Conservation (phyloP, 1,140 invertebrate species). For the Brachionus calyciflorus region DNA sequence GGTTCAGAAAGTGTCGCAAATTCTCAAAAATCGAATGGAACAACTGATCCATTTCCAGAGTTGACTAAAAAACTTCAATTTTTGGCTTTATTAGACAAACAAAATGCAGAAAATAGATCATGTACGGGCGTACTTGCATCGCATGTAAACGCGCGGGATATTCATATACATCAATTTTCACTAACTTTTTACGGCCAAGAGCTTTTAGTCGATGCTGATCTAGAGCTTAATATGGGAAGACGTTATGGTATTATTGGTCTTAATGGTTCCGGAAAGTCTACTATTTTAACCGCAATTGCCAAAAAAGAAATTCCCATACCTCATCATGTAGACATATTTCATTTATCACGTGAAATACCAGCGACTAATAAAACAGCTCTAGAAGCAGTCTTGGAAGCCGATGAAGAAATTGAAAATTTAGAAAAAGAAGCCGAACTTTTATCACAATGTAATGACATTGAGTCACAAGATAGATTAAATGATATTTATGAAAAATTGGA, state of each 20-base stretch:
- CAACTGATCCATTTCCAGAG: neutral
- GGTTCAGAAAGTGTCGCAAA: no score
- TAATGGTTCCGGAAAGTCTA: conserved; percentile 78
- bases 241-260: conserved; percentile 92
- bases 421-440: conserved; percentile 90
- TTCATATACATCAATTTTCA: conserved; percentile 94
- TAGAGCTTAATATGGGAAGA: conserved; percentile 93
- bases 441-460: conserved; percentile 76
- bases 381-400: conserved; percentile 95
- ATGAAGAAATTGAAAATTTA: conserved; percentile 83
- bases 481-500: conserved; percentile 96
- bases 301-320: conserved; percentile 71
- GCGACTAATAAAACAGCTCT: conserved; percentile 84
- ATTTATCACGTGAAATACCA: conserved; percentile 91
- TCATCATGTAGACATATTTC: conserved; percentile 94
- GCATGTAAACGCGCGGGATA: conserved; percentile 87
- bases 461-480: conserved; percentile 89
- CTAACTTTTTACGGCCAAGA: conserved; percentile 97
- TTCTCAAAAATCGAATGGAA: neutral
- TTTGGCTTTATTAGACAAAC: conserved; percentile 12
- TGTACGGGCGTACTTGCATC: conserved; percentile 77
- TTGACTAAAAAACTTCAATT: neutral
- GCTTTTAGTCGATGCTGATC: conserved; percentile 86
- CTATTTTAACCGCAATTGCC: neutral
- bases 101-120: conserved; percentile 28